Base-by-base conservation (phyloP, 2,797 vertebrate species). In the Otus scops region DNA sequence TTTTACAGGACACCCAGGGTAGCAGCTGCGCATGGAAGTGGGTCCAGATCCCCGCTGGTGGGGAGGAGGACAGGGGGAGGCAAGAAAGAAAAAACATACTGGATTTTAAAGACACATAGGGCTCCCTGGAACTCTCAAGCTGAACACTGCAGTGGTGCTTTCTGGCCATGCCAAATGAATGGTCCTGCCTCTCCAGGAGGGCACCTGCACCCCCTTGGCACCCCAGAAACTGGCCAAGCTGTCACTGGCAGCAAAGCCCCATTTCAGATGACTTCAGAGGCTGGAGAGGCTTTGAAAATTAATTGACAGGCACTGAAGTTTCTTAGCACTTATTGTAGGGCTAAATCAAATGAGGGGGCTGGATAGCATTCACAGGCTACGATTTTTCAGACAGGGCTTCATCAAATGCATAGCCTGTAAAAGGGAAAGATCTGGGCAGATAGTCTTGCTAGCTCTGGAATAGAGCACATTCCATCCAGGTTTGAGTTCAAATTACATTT, bases 1-100 rank as follows among this genome's bases (percentile, higher is more conserved):
- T 30, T 56, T 45, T 48, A 19, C 61, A 81, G 54, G 65, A 67
- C 1, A 0, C 24, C 5, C 18, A 0, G 53, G 15, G 47, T 32
- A 61, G 84, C 4, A 0, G 28, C 5, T n/a, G 43, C 0, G 0
- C 8, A 1, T 1, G 26, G 26, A 30, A 76, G 19, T 0, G 0
- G 45, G 19, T 67, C 60, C 47, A 11, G 22, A 27, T 61, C 13
- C 47, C 7, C 1, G 0, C 14, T 1, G 0, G 19, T 1, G 3
- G 27, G 34, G 13, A 75, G 7, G 11, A 59, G 16, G 9, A 10
- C 7, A 39, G 17, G 2, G 41, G 27, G 5, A 77, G 34, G 56
- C 18, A 51, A 73, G 56, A 85, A 59, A 57, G 41, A 45, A 68
- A 15, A 32, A 76, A 59, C 16, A 21, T 38, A 2, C 6, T 1